These are phyloP conservation scores for Drosophila saltans DNA, from an alignment of 1,140 invertebrate genomes.

Conservation along the genomic window DNA sequence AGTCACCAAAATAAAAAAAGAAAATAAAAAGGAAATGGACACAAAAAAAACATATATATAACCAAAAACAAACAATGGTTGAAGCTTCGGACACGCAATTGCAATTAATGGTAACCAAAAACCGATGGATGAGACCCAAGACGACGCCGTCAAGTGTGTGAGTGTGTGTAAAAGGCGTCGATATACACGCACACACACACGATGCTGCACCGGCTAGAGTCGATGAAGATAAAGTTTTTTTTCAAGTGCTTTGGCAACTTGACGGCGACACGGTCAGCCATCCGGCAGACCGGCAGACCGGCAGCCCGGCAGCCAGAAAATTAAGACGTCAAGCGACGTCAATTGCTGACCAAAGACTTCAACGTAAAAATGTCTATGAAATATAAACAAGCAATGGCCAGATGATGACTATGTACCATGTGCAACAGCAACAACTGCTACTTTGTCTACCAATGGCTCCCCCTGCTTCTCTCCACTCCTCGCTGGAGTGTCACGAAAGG, in stretches of 20 bases:
- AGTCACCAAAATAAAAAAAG: slow-evolving; percentile 16
- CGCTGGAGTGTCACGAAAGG: slow-evolving; percentile 60
- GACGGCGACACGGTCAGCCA: slow-evolving; percentile 33
- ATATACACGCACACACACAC: slow-evolving; percentile 47
- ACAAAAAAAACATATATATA: slow-evolving; percentile 9
- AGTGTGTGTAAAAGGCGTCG: slow-evolving; percentile 45
- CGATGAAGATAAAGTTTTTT: slow-evolving; percentile 44
- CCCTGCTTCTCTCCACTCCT: background rate
- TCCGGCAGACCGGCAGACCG: background rate
- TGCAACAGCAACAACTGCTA: background rate
- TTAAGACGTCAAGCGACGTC: slow-evolving; percentile 75
- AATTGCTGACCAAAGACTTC: slow-evolving; percentile 60
- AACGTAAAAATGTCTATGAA: slow-evolving; percentile 60
- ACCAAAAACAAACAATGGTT: slow-evolving; percentile 64
- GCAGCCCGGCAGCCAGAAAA: slow-evolving; percentile 49
- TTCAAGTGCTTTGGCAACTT: slow-evolving; percentile 67
- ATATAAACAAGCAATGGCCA: slow-evolving; percentile 68
- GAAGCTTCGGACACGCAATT: slow-evolving; percentile 74
- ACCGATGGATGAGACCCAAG: slow-evolving; percentile 46
- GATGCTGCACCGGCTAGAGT: slow-evolving; percentile 21
- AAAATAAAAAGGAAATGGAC: background rate
- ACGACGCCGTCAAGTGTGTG: slow-evolving; percentile 59
- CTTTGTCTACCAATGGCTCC: background rate
- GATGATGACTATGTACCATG: slow-evolving; percentile 49
- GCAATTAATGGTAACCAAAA: slow-evolving; percentile 81